These are phyloP conservation scores for Paragorgia papillata DNA, from an alignment of 92 coral and sea anemone species.

Conservation along the genomic window DNA sequence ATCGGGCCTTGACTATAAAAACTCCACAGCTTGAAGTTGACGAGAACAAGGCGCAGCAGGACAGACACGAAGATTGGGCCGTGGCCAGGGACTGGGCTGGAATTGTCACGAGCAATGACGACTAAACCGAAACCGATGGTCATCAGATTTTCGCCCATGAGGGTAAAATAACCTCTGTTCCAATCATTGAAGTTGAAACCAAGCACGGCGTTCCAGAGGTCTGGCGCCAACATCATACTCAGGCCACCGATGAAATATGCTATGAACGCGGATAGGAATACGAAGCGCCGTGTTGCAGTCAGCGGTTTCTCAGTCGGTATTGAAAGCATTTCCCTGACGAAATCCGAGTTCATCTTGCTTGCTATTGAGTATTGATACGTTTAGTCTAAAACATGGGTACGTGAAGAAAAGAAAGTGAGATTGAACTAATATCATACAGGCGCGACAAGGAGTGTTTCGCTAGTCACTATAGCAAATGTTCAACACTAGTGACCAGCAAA, in stretches of 20 bases:
- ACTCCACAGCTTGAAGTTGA: conserved; percentile 3
- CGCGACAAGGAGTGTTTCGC: no score
- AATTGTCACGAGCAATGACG: conserved; percentile 32
- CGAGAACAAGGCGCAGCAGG: background rate
- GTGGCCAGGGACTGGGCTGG: conserved; percentile 33
- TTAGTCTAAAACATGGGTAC: no score
- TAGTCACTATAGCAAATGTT: no score
- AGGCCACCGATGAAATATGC: conserved; percentile 38
- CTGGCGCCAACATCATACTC: conserved; percentile 16
- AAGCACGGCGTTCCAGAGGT: conserved; percentile 22
- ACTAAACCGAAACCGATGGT: conserved; percentile 48
- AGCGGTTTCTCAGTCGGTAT: conserved; percentile 42
- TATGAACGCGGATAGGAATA: conserved; percentile 39
- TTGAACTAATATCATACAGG: no score
- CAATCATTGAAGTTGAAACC: conserved; percentile 18
- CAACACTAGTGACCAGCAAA: no score
- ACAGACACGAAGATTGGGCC: conserved; percentile 58
- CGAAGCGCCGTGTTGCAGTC: conserved; percentile 30
- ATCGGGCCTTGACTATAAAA: conserved; percentile 33
- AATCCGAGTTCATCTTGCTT: background rate
- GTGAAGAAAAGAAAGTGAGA: no score
- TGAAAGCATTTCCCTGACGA: conserved; percentile 46
- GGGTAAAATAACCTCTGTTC: conserved; percentile 20
- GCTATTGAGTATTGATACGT: no score
- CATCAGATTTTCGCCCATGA: conserved; percentile 17